Evolutionary conservation across 1,140 invertebrate species (phyloP).

Genomic region (Platorchestia sp.): DNA sequence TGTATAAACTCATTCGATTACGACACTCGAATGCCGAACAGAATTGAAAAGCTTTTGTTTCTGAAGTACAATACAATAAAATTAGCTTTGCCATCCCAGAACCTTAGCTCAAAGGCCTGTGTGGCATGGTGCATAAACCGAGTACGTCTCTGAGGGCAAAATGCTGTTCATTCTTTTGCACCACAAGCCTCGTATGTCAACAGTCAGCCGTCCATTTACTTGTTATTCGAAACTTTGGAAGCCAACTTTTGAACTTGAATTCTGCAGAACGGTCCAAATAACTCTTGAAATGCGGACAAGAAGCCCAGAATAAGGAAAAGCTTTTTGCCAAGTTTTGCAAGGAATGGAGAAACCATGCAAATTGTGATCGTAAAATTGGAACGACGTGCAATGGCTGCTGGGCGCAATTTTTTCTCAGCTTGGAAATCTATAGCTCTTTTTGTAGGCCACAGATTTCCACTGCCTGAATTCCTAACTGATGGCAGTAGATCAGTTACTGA

Average conservation of each 20-base stretch:
- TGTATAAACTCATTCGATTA: not conserved
- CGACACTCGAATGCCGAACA: not conserved
- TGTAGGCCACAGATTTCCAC: too few species aligned
- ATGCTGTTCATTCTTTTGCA: not conserved
- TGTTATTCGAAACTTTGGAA: conserved; percentile 1
- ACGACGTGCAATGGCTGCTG: not conserved
- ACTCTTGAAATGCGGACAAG: not conserved
- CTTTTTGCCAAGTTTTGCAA: not conserved
- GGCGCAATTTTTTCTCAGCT: not conserved
- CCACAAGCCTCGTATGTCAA: not conserved
- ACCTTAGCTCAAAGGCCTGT: not conserved
- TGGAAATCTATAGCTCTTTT: not conserved
- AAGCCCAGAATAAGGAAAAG: not conserved
- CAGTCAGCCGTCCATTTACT: conserved; percentile 6
- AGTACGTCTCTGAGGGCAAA: not conserved
- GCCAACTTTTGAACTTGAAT: not conserved
- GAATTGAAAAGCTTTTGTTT: not conserved
- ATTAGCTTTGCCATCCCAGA: not conserved
- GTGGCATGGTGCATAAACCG: not conserved
- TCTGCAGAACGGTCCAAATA: not conserved
- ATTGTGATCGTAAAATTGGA: not conserved
- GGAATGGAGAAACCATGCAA: conserved; percentile 6
- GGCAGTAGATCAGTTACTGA: not conserved
- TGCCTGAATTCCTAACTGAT: not conserved
- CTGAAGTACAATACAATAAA: not conserved